Base-by-base conservation (phyloP, 2,888 invertebrate species). In the Netelia virgata region DNA sequence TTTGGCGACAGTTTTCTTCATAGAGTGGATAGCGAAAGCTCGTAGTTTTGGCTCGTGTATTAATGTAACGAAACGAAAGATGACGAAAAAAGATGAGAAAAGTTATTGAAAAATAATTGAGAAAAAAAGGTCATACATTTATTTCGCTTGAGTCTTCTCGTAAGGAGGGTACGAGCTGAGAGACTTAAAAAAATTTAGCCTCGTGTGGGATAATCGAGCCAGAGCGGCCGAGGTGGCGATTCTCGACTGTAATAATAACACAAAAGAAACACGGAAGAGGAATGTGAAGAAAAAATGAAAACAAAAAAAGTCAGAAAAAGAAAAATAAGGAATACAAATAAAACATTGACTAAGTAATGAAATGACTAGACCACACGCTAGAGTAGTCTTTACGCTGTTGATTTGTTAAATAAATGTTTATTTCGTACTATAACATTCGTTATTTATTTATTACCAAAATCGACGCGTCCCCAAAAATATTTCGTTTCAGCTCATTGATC, bases 331-430 rank as follows among this genome's bases (percentile, higher is more conserved):
- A 63, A 57, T 64, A 53, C 14, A 11, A 61, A 23, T 41, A 41
- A 74, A 84, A 86, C 77, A 88, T 87, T 69, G 89, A 86, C 87
- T 87, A 89, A 88, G 85, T 63, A 75, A 82, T 64, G 28, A 80
- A 73, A 81, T 75, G 87, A 86, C 83, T 91, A 89, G 90, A 83
- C 72, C 83, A 79, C 76, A 81, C 84, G 88, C 88, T 90, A 83
- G 85, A 85, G 76, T 86, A 90, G 88, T 88, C 89, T 85, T 76
- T 88, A 86, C 87, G 88, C 90, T 91, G 91, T 91, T 91, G 89
- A 91, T 91, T 91, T 91, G 91, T 91, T 91, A 90, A 90, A 87
- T 91, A 91, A 91, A 91, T 91, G 90, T 91, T 91, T 91, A 91
- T 91, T 91, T 91, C 90, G 86, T 91, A 90, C 80, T 82, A 79